Percentiles rank a stretch among this genome's conserved stretches.
Conservation (phyloP, 2,797 vertebrate genomes). For the Anableps anableps region DNA sequence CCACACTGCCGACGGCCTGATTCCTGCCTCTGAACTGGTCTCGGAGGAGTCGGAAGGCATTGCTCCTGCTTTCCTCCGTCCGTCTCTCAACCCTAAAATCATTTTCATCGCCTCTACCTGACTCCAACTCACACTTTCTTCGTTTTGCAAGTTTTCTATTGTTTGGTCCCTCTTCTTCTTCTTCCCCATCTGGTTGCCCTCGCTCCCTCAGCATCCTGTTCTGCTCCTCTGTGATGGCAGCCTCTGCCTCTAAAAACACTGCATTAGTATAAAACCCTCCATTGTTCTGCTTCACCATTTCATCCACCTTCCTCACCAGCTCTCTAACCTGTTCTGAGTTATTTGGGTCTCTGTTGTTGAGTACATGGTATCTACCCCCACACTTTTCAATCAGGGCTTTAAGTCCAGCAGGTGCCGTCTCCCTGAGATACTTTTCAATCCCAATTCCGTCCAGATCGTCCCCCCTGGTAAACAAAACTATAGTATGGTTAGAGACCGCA, state of each 20-base stretch:
- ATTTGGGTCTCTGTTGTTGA: slow-evolving; percentile 76
- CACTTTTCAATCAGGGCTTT: slow-evolving; percentile 73
- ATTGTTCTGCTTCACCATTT: slow-evolving; percentile 63
- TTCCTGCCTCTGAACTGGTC: slow-evolving; percentile 36
- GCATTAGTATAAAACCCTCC: slow-evolving; percentile 73
- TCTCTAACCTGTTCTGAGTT: slow-evolving; percentile 69
- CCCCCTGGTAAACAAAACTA: slow-evolving; percentile 80
- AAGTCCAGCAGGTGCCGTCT: slow-evolving; percentile 66
- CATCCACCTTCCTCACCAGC: slow-evolving; percentile 74
- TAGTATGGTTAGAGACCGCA: slow-evolving; percentile 70
- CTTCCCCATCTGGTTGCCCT: slow-evolving; percentile 38
- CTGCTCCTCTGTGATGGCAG: slow-evolving; percentile 76
- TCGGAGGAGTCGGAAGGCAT: slow-evolving; percentile 38
- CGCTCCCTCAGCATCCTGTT: slow-evolving; percentile 60
- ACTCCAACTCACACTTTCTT: slow-evolving; percentile 63
- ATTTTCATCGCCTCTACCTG: slow-evolving; percentile 16
- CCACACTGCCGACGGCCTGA: slow-evolving; percentile 1
- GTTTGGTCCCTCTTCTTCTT: slow-evolving; percentile 14
- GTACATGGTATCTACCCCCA: slow-evolving; percentile 76
- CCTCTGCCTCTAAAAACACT: slow-evolving; percentile 74
- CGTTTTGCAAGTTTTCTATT: slow-evolving; percentile 44
- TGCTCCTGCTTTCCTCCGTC: slow-evolving; percentile 47
- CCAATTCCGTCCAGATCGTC: slow-evolving; percentile 74
- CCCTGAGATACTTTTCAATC: slow-evolving; percentile 70
- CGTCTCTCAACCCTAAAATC: slow-evolving; percentile 52